Evolutionary conservation across 2,113 vertebrate genomes (phyloP), one percentile per base, ranked within the genome.

Genomic region (Gymnarchus niloticus): DNA sequence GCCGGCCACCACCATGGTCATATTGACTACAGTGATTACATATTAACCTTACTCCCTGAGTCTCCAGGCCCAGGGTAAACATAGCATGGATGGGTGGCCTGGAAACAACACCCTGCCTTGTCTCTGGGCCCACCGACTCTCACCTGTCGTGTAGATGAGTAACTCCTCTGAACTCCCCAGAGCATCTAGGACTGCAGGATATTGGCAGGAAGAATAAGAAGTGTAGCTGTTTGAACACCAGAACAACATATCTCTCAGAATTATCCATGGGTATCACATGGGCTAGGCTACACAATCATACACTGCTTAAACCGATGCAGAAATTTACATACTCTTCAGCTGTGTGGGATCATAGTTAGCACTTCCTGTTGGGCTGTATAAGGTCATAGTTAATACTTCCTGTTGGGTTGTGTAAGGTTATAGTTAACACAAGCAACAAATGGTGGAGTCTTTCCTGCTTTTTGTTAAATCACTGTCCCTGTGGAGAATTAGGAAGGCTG

Each of bases 11-110:
- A 25, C 87, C 89, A 89, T 89, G 91, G 92, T 92, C 90, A 56
- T 90, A 95, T 95, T 92, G 94, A 95, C 93, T 90, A 3, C 8
- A 3, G n/a, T 5, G 25, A 92, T 95, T 94, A 95, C 89, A 93
- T 73, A 95, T 95, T 95, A 95, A 94, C 93, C 90, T 83, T 89
- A 69, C 91, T 88, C 87, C 88, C 49, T 54, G 80, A 82, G 28
- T 17, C 17, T 56, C 44, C 41, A 25, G 8, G 25, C 21, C 52
- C n/a, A 83, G 33, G 54, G 81, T 76, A 78, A 87, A 84, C 81
- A 84, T 6, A 59, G 56, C 33, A 51, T 23, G 6, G 49, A 19
- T 88, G n/a, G 90, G 0, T 87, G 87, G 86, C 85, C 81, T 83
- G 85, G 81, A 88, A 52, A 77, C 69, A 85, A 52, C 28, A 54